Conservation (phyloP, 1,140 invertebrate genomes). For the Calliopsis andreniformis region DNA sequence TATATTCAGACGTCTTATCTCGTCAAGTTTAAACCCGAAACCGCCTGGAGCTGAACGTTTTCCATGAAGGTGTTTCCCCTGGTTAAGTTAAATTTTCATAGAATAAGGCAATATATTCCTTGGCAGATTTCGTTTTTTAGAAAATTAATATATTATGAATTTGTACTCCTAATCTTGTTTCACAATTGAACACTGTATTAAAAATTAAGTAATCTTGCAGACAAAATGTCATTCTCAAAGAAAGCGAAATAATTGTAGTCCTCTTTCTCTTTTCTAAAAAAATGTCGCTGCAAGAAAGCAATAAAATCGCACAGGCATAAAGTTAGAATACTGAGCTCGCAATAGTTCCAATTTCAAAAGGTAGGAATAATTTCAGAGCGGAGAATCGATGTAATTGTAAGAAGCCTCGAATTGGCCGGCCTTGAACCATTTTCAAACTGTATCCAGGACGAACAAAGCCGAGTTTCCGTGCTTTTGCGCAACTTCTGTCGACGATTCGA, state of each 20-base stretch:
- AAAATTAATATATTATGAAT: too few species aligned
- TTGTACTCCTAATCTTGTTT: too few species aligned
- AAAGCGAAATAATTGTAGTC: too few species aligned
- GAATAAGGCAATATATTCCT: neutral
- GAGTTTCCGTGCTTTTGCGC: constrained; percentile 42
- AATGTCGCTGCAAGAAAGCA: too few species aligned
- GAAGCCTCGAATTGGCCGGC: constrained; percentile 52
- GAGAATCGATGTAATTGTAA: constrained; percentile 13
- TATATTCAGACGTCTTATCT: constrained; percentile 34
- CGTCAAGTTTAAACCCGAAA: constrained; percentile 33
- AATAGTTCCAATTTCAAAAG: too few species aligned
- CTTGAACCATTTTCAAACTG: constrained; percentile 61
- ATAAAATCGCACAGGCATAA: too few species aligned
- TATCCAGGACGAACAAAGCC: constrained; percentile 45
- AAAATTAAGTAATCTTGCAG: too few species aligned
- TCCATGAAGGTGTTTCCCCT: neutral
- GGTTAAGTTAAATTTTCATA: constrained; percentile 7
- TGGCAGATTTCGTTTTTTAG: neutral
- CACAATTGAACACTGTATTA: too few species aligned
- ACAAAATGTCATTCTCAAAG: too few species aligned
- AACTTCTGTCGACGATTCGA: neutral
- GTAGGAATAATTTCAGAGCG: too few species aligned
- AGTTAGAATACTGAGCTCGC: too few species aligned
- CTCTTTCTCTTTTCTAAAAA: too few species aligned
- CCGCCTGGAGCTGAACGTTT: constrained; percentile 35